phyloP scores from a whole-genome alignment of 2,797 vertebrate species.

The Enteromius viviparus region DNA sequence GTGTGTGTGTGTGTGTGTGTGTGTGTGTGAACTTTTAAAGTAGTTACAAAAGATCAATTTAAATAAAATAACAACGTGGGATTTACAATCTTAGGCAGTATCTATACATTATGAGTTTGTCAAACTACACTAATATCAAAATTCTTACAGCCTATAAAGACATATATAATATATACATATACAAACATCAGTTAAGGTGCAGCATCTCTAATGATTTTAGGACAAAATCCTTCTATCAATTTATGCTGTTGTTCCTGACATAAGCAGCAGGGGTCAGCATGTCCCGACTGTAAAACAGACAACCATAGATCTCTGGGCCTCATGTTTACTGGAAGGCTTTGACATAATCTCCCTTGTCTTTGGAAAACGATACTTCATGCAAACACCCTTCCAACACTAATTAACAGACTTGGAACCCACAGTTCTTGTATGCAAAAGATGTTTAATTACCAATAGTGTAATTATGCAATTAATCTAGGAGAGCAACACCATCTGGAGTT shows the following conservation, averaged over 20 bases:
- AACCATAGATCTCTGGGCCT: neutral
- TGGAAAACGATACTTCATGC: slow-evolving; percentile 11
- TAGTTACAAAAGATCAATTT: neutral
- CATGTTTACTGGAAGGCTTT: neutral
- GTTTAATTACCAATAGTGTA: slow-evolving; percentile 32
- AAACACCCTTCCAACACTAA: slow-evolving; percentile 20
- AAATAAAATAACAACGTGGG: neutral
- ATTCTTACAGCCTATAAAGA: neutral
- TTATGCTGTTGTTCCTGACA: neutral
- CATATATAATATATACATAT: neutral
- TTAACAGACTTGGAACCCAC: slow-evolving; percentile 31
- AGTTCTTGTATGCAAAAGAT: neutral
- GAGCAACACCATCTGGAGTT: neutral
- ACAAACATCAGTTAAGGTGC: neutral
- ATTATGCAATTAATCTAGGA: slow-evolving; percentile 25
- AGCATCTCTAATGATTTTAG: neutral
- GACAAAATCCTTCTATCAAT: neutral
- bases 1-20: too few species aligned
- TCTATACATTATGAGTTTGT: neutral
- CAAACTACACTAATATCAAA: neutral
- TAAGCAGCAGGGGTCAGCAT: neutral
- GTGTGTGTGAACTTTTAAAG: neutral
- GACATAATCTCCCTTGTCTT: slow-evolving; percentile 45
- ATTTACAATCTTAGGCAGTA: neutral
- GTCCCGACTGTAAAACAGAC: neutral